Evolutionary conservation across 1,140 invertebrate species (phyloP).

Genomic region (Hetaerina americana): DNA sequence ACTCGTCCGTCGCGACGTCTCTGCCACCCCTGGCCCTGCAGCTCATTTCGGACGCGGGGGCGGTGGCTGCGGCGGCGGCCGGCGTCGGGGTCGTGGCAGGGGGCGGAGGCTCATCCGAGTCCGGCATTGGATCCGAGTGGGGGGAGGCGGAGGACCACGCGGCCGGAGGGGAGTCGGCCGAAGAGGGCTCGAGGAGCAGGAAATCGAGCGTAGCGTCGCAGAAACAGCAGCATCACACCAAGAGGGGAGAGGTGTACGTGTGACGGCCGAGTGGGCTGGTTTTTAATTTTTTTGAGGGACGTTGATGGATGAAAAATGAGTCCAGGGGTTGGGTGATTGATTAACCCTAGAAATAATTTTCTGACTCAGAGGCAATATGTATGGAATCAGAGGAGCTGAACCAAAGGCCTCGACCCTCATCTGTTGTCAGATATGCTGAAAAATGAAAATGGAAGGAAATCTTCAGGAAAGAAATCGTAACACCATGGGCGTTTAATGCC

Average conservation of each 20-base stretch:
- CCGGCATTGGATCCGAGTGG: slow-evolving; percentile 18
- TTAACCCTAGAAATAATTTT: too few relatives aligned
- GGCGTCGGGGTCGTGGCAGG: neutral
- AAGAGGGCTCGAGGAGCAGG: slow-evolving; percentile 20
- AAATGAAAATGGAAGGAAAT: too few relatives aligned
- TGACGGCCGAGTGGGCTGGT: too few relatives aligned
- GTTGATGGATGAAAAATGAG: too few relatives aligned
- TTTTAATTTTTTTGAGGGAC: too few relatives aligned
- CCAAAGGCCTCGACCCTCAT: too few relatives aligned
- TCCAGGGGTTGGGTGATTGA: too few relatives aligned
- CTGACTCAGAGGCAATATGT: too few relatives aligned
- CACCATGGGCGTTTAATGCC: too few relatives aligned
- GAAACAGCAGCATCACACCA: slow-evolving; percentile 23
- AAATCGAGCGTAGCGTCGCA: slow-evolving; percentile 25
- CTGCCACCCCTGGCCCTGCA: slow-evolving; percentile 24
- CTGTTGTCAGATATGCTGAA: too few relatives aligned
- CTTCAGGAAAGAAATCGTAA: too few relatives aligned
- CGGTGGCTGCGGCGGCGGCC: neutral
- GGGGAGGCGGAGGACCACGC: neutral
- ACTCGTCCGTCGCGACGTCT: neutral
- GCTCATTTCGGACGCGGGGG: slow-evolving; percentile 15
- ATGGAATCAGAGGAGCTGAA: too few relatives aligned
- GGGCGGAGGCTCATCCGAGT: neutral
- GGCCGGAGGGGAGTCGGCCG: neutral
- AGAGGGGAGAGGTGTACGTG: slow-evolving; percentile 41